Conservation (phyloP, 2,888 invertebrate genomes). For the Myopa testacea region DNA sequence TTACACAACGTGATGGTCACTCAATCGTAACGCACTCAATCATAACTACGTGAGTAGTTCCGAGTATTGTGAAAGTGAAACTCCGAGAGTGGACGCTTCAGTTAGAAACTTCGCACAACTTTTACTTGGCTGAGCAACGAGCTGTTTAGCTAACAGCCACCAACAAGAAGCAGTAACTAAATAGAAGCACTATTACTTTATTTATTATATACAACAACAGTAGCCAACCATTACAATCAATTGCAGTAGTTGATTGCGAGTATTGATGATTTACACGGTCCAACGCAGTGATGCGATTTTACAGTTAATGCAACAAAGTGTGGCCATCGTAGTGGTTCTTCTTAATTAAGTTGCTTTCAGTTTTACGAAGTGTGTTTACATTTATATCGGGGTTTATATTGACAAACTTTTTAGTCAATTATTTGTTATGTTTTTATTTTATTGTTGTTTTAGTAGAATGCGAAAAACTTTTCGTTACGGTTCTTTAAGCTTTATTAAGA, state of each 20-base stretch:
- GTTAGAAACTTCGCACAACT: not conserved
- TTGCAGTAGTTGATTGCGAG: constrained; percentile 5
- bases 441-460: no score
- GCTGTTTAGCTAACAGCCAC: not conserved
- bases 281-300: not conserved
- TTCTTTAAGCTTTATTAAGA: no score
- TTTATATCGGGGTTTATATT: no score
- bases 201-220: no score
- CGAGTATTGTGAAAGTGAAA: constrained; percentile 31
- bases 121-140: constrained; percentile 14
- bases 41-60: no score
- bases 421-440: no score
- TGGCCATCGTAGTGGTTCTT: not conserved
- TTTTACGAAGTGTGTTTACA: no score
- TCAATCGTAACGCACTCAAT: constrained; percentile 23
- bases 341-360: not conserved
- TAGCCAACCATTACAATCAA: not conserved
- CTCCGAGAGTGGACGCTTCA: not conserved
- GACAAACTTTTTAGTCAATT: no score
- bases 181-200: no score
- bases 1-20: constrained; percentile 31
- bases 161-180: not conserved
- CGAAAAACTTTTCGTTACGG: no score
- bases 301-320: not conserved
- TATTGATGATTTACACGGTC: not conserved